Evolutionary conservation across 2,888 invertebrate species (phyloP).

Genomic region (Meghimatium bilineatum): DNA sequence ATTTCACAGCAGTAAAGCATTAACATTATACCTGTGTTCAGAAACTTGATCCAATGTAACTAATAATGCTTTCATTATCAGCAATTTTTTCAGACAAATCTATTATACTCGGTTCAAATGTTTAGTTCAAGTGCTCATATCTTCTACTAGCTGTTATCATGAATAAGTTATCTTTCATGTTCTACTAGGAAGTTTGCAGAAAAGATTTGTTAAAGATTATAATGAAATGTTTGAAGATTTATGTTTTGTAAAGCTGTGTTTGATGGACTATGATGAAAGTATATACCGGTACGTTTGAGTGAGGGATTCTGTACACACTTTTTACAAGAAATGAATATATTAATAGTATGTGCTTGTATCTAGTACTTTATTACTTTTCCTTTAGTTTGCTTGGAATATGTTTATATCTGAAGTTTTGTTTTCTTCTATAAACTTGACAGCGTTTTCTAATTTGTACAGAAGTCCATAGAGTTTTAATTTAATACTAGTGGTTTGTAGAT

Average conservation of each 20-base stretch:
- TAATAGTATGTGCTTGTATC: no score
- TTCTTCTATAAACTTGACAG: no score
- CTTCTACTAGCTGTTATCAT: neutral
- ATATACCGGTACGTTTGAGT: no score
- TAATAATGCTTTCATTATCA: neutral
- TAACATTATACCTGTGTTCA: neutral
- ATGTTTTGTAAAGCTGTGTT: neutral
- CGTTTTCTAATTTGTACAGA: no score
- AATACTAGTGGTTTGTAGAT: no score
- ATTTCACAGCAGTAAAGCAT: neutral
- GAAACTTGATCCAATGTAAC: no score
- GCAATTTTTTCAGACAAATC: neutral
- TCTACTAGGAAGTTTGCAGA: neutral
- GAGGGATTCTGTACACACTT: no score
- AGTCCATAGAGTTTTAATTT: no score
- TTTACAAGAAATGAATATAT: no score
- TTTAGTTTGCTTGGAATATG: no score
- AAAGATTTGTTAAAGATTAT: neutral
- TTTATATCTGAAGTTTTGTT: no score
- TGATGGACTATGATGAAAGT: neutral
- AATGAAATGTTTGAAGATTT: neutral
- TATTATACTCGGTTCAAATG: neutral
- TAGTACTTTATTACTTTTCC: no score
- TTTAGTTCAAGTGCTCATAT: neutral
- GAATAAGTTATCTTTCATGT: neutral